Base-by-base conservation (phyloP, 2,888 invertebrate species). In the Caenorhabditis sinica region DNA sequence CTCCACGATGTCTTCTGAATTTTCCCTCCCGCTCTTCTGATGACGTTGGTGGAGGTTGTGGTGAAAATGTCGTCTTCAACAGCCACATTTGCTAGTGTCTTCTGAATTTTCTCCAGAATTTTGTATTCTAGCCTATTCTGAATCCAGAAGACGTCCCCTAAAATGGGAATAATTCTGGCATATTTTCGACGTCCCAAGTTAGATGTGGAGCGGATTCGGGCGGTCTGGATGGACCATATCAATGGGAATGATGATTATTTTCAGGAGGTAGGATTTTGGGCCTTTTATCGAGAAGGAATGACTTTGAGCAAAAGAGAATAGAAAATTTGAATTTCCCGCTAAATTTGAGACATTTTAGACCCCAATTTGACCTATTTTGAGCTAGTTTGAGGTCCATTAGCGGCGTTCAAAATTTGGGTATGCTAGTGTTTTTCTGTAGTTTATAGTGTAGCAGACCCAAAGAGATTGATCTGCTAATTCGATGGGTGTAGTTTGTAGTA, bases 211-310 rank as follows among this genome's bases (percentile, higher is more conserved):
- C n/a, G 81, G n/a, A 72, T 84, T 72, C 80, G 76, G 17, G 36
- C 51, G 4, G 81, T 84, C 45, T 84, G 84, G 84, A 60, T 81
- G 30, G 81, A 84, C 36, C 84, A 81, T 61, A 84, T 84, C 68
- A 66, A 66, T 45, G 71, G 60, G 13, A 72, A 73, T 53, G 76
- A 84, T 43, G 65, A 72, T n/a, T 84, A 84, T 76, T 81, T 84
- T 76, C 84, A 84, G 60, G 72, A 83, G 83, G 83, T 83, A n/a
- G 13, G 66, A n/a, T 11, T 49, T 17, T 49, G 8, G n/a, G n/a
- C n/a, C n/a, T n/a, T n/a, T n/a, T n/a, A n/a, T n/a, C n/a, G n/a
- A n/a, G n/a, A n/a, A n/a, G n/a, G n/a, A n/a, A n/a, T n/a, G n/a
- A n/a, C n/a, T n/a, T n/a, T n/a, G n/a, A n/a, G n/a, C n/a, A n/a